A percentile compares a stretch with the other conserved stretches of the same genome.
Evolutionary conservation across 2,797 vertebrate genomes (phyloP).

Genomic region (Adrianichthys oophorus): DNA sequence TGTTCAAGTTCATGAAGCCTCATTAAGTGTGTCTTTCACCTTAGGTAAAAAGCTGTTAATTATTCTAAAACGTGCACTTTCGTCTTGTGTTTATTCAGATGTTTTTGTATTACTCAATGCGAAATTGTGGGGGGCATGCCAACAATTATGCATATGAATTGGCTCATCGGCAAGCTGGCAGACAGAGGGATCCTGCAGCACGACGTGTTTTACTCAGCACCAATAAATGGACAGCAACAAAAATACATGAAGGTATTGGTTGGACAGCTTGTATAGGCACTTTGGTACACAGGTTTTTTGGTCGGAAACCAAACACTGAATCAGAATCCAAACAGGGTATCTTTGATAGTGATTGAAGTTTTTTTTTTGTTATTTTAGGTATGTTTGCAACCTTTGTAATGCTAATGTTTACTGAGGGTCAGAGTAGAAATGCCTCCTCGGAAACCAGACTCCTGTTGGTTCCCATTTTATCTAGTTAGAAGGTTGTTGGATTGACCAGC

Average conservation of each 20-base stretch:
- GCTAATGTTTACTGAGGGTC: background rate
- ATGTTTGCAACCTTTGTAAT: too few species aligned
- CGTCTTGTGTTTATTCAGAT: slow-evolving; percentile 41
- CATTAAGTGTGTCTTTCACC: slow-evolving; percentile 42
- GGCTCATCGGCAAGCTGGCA: slow-evolving; percentile 27
- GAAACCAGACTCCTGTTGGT: background rate
- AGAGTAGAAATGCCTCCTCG: background rate
- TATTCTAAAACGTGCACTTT: slow-evolving; percentile 53
- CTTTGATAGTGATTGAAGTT: too few species aligned
- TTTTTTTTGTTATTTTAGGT: too few species aligned
- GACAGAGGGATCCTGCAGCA: slow-evolving; percentile 29
- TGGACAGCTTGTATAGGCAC: background rate
- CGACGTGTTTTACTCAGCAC: slow-evolving; percentile 28
- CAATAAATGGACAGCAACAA: slow-evolving; percentile 22
- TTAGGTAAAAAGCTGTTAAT: slow-evolving; percentile 51
- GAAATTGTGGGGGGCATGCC: slow-evolving; percentile 30
- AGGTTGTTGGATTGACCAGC: slow-evolving; percentile 3
- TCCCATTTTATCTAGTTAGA: slow-evolving; percentile 4
- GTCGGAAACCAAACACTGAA: too few species aligned
- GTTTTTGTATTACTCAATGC: slow-evolving; percentile 53
- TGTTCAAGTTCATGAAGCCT: slow-evolving; percentile 41
- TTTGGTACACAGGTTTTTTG: too few species aligned
- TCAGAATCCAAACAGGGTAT: too few species aligned
- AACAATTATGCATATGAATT: slow-evolving; percentile 42
- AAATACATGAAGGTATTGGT: background rate